A percentile compares a stretch with the other conserved stretches of the same genome.
These are phyloP conservation scores for Benthosema pterotum DNA, from an alignment of 2,797 vertebrate species.

Conservation along the genomic window DNA sequence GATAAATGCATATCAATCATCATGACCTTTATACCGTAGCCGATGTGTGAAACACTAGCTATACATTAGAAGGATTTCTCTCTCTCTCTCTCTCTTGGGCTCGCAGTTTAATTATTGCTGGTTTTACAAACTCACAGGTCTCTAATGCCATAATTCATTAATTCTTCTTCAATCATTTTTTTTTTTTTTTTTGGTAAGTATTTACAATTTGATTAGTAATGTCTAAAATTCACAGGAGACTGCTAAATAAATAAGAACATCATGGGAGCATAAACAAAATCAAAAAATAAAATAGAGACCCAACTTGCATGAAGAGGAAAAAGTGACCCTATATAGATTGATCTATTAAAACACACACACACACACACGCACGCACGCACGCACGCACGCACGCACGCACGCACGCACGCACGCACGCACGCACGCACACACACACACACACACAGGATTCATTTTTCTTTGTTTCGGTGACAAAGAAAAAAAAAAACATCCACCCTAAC, in stretches of 20 bases:
- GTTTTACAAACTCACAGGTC: conserved; percentile 84
- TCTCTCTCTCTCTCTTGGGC: conserved; percentile 81
- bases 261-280: conserved; percentile 65
- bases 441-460: too few species aligned
- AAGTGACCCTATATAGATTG: conserved; percentile 21
- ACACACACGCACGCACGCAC: too few species aligned
- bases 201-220: conserved; percentile 87
- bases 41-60: conserved; percentile 78
- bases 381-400: too few species aligned
- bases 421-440: too few species aligned
- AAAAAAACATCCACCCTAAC: too few species aligned
- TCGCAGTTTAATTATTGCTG: conserved; percentile 91
- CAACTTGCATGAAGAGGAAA: conserved; percentile 78
- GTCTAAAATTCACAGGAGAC: conserved; percentile 75
- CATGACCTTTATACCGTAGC: conserved; percentile 76
- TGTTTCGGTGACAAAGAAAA: too few species aligned
- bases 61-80: conserved; percentile 84
- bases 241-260: conserved; percentile 88
- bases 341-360: too few species aligned
- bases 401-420: too few species aligned
- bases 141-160: conserved; percentile 83
- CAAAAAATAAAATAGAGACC: conserved; percentile 63
- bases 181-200: conserved; percentile 72
- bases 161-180: conserved; percentile 49
- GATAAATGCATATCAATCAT: conserved; percentile 88